A percentile compares a stretch with the other conserved stretches of the same genome.
phyloP scores from a whole-genome alignment of 2,888 invertebrate species.

The Caenorhabditis angaria region DNA sequence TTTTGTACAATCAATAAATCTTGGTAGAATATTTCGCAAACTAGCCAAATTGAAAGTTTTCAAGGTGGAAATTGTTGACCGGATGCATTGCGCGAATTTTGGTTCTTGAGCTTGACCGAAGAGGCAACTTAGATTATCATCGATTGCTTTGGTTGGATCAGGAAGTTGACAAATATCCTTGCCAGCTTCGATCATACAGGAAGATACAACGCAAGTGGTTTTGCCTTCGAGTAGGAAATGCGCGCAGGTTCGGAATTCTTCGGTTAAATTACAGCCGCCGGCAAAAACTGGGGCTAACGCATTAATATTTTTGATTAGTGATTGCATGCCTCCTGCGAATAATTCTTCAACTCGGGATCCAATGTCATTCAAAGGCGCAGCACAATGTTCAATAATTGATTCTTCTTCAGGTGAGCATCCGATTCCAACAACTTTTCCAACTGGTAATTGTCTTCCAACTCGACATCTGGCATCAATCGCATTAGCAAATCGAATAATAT shows the following conservation, averaged over 20 bases:
- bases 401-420: slow-evolving; percentile 66
- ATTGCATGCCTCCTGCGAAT: slow-evolving; percentile 60
- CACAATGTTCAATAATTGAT: slow-evolving; percentile 67
- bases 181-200: slow-evolving; percentile 68
- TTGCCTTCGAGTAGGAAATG: slow-evolving; percentile 47
- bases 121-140: slow-evolving; percentile 64
- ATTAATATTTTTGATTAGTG: slow-evolving; percentile 68
- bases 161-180: slow-evolving; percentile 63
- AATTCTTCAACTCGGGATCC: slow-evolving; percentile 55
- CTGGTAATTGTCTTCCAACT: slow-evolving; percentile 55
- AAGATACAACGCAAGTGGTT: slow-evolving; percentile 62
- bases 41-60: slow-evolving; percentile 65
- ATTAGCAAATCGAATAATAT: slow-evolving; percentile 65
- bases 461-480: slow-evolving; percentile 67
- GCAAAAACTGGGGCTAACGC: slow-evolving; percentile 68
- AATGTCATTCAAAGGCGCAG: slow-evolving; percentile 67
- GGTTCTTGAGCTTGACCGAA: slow-evolving; percentile 66
- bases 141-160: slow-evolving; percentile 67
- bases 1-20: slow-evolving; percentile 66
- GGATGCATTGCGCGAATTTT: slow-evolving; percentile 67
- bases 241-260: slow-evolving; percentile 55
- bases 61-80: slow-evolving; percentile 65
- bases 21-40: slow-evolving; percentile 61
- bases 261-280: slow-evolving; percentile 66
- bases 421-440: slow-evolving; percentile 54